A percentile compares a stretch with the other conserved stretches of the same genome.
Conservation (phyloP, 1,140 invertebrate species). For the Ceratina japonica region DNA sequence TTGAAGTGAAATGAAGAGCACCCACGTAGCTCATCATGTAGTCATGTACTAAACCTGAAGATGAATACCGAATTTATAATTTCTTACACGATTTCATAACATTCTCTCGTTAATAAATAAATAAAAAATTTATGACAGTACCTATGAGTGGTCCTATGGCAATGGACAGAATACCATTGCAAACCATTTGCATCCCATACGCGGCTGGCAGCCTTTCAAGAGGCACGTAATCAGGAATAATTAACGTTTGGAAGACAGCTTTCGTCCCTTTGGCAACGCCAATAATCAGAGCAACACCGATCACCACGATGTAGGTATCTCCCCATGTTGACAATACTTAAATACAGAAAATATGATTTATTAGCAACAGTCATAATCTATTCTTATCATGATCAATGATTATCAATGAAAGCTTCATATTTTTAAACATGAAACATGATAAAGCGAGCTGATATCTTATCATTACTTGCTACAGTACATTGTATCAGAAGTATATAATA, state of each 20-base stretch:
- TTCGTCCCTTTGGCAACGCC: conserved; percentile 85
- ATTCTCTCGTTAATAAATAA: too few relatives aligned
- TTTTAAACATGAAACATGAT: too few relatives aligned
- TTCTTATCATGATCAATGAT: too few relatives aligned
- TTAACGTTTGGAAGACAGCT: conserved; percentile 84
- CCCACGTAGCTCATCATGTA: conserved; percentile 63
- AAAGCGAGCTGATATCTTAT: too few relatives aligned
- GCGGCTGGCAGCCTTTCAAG: conserved; percentile 84
- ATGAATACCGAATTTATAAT: not conserved
- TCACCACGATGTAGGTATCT: conserved; percentile 26
- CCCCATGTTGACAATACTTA: conserved; percentile 56
- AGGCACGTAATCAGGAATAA: conserved; percentile 84
- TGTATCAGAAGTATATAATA: too few relatives aligned
- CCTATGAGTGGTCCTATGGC: conserved; percentile 76
- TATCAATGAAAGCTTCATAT: too few relatives aligned
- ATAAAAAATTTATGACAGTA: conserved; percentile 42
- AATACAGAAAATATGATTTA: not conserved
- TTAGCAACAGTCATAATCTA: too few relatives aligned
- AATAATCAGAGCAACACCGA: conserved; percentile 70
- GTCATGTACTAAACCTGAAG: conserved; percentile 72
- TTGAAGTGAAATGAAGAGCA: conserved; percentile 63
- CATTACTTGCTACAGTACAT: too few relatives aligned
- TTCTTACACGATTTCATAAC: not conserved
- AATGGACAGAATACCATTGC: conserved; percentile 78
- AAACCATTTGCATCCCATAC: conserved; percentile 83